A percentile compares a stretch with the other conserved stretches of the same genome.
Conservation (phyloP, 2,888 invertebrate species). For the Ichneumon xanthorius region DNA sequence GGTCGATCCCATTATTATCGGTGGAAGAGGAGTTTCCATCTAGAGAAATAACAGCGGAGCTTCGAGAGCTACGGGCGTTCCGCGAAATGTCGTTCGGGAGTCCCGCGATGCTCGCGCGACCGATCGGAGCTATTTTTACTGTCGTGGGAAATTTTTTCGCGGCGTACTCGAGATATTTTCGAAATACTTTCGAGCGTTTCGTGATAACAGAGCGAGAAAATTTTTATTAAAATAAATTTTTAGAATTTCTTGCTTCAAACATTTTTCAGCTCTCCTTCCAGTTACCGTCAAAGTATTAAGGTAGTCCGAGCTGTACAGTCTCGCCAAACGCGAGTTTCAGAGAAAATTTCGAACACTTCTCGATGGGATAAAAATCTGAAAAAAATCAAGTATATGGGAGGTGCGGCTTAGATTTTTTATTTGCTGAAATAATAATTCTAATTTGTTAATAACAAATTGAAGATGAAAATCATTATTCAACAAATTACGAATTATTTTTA, state of each 20-base stretch:
- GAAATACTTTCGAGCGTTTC: not conserved
- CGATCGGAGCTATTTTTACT: not conserved
- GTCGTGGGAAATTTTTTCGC: not conserved
- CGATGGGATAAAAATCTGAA: too few species aligned
- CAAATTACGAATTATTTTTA: too few species aligned
- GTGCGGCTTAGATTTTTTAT: too few species aligned
- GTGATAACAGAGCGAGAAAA: not conserved
- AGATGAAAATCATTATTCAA: too few species aligned
- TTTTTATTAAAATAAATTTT: not conserved
- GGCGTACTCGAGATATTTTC: not conserved
- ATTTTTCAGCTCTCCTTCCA: not conserved
- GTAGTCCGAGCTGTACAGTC: too few species aligned
- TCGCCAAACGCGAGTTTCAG: too few species aligned
- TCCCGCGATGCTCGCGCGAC: not conserved
- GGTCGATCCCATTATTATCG: slow-evolving; percentile 48
- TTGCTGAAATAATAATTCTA: too few species aligned
- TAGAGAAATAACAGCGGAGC: slow-evolving; percentile 25
- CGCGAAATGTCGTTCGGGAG: slow-evolving; percentile 44
- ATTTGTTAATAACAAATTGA: too few species aligned
- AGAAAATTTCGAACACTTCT: too few species aligned
- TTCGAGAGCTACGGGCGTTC: slow-evolving; percentile 13
- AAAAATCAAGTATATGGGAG: too few species aligned
- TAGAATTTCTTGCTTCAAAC: not conserved
- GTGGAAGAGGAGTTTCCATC: slow-evolving; percentile 16
- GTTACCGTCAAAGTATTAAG: not conserved